A percentile compares a stretch with the other conserved stretches of the same genome.
Conservation (phyloP, 2,888 invertebrate genomes). For the Arrhopalites spinosus region DNA sequence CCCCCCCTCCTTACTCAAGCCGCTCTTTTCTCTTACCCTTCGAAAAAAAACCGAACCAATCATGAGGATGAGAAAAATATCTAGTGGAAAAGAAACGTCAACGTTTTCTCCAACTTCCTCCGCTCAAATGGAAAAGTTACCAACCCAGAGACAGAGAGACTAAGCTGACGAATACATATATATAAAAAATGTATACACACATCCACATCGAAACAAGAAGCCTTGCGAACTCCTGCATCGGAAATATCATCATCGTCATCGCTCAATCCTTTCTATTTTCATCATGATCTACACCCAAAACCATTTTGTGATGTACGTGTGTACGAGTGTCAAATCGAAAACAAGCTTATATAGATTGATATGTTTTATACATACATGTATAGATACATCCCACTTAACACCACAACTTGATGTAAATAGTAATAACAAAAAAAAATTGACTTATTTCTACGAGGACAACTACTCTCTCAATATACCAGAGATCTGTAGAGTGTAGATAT, state of each 20-base stretch:
- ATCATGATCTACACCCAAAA: not conserved
- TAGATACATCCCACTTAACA: constrained; percentile 24
- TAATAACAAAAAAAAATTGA: no score
- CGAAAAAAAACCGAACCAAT: constrained; percentile 25
- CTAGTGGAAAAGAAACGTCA: constrained; percentile 28
- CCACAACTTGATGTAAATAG: constrained; percentile 9
- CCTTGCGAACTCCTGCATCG: not conserved
- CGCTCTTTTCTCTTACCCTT: not conserved
- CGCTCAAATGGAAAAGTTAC: constrained; percentile 14
- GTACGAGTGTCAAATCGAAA: no score
- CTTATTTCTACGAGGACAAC: no score
- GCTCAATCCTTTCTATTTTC: constrained; percentile 25
- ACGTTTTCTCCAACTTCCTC: constrained; percentile 14
- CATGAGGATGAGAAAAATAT: constrained; percentile 18
- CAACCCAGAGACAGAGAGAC: no score
- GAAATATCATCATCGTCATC: constrained; percentile 32
- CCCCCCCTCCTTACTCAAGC: constrained; percentile 1
- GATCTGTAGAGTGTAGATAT: no score
- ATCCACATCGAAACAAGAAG: no score
- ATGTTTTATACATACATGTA: no score
- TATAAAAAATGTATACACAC: no score
- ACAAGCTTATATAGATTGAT: no score
- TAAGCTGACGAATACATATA: no score
- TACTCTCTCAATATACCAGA: not conserved
- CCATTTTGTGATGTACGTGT: no score